These are phyloP conservation scores for Raja brachyura DNA, from an alignment of 2,113 vertebrate genomes.

Conservation along the genomic window DNA sequence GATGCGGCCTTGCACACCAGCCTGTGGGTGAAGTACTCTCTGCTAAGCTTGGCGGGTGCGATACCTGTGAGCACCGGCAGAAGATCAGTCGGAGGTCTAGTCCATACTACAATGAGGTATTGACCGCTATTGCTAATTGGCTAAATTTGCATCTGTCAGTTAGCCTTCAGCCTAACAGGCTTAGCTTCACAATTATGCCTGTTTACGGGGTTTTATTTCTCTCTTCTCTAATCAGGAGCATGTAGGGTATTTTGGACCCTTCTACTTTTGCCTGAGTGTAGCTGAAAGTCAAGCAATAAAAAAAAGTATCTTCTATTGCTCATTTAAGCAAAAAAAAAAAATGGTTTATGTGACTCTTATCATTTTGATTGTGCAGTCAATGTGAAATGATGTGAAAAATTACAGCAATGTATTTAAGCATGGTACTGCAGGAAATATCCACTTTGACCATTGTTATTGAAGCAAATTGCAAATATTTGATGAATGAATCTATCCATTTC, in stretches of 20 bases:
- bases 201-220: neutral
- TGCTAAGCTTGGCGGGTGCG: too few species aligned
- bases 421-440: neutral
- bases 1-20: too few species aligned
- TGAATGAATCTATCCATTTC: neutral
- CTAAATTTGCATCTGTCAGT: neutral
- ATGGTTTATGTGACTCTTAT: neutral
- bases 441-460: slow-evolving; percentile 17
- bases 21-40: too few species aligned
- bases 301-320: neutral
- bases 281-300: neutral
- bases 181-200: too few species aligned
- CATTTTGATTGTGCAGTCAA: neutral
- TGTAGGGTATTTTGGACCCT: neutral
- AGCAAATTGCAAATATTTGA: neutral
- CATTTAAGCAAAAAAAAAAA: neutral
- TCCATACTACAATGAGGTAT: too few species aligned
- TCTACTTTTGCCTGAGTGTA: neutral
- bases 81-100: too few species aligned
- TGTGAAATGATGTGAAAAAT: neutral
- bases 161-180: neutral
- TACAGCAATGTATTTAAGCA: neutral
- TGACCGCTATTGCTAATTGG: neutral
- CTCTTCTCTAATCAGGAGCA: neutral
- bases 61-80: too few species aligned